Evolutionary conservation across 1,140 invertebrate genomes (phyloP).

Genomic region (Zaprionus nigranus): DNA sequence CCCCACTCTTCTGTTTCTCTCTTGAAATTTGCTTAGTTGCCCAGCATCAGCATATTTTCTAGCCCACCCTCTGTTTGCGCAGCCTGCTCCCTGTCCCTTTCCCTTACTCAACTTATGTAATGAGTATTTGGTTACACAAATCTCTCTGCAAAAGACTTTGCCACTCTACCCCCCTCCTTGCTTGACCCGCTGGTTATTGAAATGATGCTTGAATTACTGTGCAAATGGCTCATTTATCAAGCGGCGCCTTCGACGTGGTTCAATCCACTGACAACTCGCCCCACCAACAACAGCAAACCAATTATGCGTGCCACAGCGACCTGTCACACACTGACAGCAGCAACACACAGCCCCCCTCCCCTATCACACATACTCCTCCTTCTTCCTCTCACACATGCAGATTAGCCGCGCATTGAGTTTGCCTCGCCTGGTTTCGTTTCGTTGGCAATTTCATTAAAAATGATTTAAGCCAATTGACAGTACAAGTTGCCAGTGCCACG

Average conservation of each 20-base stretch:
- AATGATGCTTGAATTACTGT: conserved; percentile 80
- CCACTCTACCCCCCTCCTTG: not conserved
- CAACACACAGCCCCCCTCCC: conserved; percentile 10
- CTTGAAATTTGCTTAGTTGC: conserved; percentile 56
- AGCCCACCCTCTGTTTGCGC: conserved; percentile 41
- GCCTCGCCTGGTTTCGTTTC: conserved; percentile 10
- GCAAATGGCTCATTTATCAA: conserved; percentile 82
- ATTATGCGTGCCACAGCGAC: conserved; percentile 41
- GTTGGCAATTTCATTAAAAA: conserved; percentile 74
- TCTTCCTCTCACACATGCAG: conserved; percentile 20
- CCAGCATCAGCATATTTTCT: conserved; percentile 72
- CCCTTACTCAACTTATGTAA: conserved; percentile 63
- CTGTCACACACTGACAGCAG: conserved; percentile 54
- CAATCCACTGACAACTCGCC: conserved; percentile 57
- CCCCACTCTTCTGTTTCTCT: not conserved
- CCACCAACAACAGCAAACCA: conserved; percentile 38
- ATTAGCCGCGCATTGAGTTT: conserved; percentile 59
- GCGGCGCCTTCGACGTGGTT: conserved; percentile 37
- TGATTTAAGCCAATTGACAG: conserved; percentile 70
- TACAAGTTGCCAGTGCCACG: conserved; percentile 19
- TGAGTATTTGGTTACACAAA: conserved; percentile 82
- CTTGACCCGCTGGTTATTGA: conserved; percentile 56
- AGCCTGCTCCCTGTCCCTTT: conserved; percentile 18
- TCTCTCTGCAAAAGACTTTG: conserved; percentile 40
- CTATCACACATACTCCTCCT: not conserved